Percentiles rank a stretch among this genome's conserved stretches.
Conservation (phyloP, 2,888 invertebrate genomes). For the Drosophila niveifrons region DNA sequence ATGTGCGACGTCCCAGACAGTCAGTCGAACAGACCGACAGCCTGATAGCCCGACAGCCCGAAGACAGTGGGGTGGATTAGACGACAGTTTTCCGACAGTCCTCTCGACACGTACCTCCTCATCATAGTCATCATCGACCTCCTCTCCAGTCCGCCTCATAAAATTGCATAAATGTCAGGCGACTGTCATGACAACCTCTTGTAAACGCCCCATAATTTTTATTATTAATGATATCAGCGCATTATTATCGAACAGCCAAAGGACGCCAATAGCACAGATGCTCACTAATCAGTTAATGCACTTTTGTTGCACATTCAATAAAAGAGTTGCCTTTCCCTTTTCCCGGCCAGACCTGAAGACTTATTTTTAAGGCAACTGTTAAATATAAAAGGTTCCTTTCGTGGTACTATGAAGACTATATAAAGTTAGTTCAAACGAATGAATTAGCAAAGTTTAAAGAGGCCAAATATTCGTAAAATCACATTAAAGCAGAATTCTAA, state of each 20-base stretch:
- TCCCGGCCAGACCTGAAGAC: no score
- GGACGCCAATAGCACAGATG: slow-evolving; percentile 35
- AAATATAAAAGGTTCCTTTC: no score
- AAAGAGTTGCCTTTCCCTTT: slow-evolving; percentile 13
- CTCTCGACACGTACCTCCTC: slow-evolving; percentile 19
- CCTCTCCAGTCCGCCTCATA: slow-evolving; percentile 52
- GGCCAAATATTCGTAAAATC: no score
- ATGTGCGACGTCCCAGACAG: background rate
- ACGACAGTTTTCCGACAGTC: slow-evolving; percentile 22
- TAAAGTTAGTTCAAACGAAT: no score
- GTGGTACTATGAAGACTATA: no score
- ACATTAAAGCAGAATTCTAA: no score
- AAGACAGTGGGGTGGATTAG: slow-evolving; percentile 58
- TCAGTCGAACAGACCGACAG: background rate
- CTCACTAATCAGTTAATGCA: background rate
- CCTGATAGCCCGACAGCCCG: background rate
- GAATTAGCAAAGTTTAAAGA: no score
- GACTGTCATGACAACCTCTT: slow-evolving; percentile 80
- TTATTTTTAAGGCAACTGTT: no score
- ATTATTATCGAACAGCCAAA: slow-evolving; percentile 56
- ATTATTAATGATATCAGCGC: slow-evolving; percentile 71
- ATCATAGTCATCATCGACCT: background rate
- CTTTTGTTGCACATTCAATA: background rate
- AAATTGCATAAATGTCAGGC: slow-evolving; percentile 79
- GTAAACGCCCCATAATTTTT: slow-evolving; percentile 79